Evolutionary conservation across 2,888 invertebrate species (phyloP), one percentile per base, ranked within the genome.

Genomic region (Electrophaes corylata): DNA sequence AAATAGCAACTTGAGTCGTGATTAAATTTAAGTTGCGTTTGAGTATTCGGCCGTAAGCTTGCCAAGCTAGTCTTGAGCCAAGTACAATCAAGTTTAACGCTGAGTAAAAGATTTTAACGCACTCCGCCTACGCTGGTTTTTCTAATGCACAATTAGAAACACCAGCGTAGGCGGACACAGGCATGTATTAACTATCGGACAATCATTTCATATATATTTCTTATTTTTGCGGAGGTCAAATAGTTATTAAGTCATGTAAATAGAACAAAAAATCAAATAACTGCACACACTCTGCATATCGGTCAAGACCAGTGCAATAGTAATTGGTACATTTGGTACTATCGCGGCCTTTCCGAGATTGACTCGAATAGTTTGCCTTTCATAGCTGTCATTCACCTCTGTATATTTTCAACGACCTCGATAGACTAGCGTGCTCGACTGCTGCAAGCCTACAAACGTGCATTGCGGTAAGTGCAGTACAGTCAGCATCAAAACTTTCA

Each of bases 31-130:
- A n/a, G n/a, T n/a, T n/a, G n/a, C n/a, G n/a, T n/a, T n/a, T n/a
- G n/a, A n/a, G n/a, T n/a, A n/a, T n/a, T n/a, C n/a, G n/a, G n/a
- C n/a, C n/a, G n/a, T n/a, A n/a, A n/a, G n/a, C n/a, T n/a, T n/a
- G n/a, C n/a, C n/a, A n/a, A n/a, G n/a, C n/a, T n/a, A n/a, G n/a
- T n/a, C n/a, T n/a, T n/a, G n/a, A n/a, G n/a, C n/a, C n/a, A n/a
- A n/a, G n/a, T n/a, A n/a, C n/a, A n/a, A n/a, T n/a, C n/a, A 31
- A 19, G 26, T 35, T 19, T 45, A 10, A 18, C 12, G 40, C 33
- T 41, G 5, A 58, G 50, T 51, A 60, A 66, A 66, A 67, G 69
- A 70, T 63, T 56, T 74, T 69, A 73, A 75, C 75, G 75, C 70
- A 73, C 62, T 59, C 39, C 20, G 12, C 51, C 60, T 61, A 59